Conservation (phyloP, 2,113 vertebrate species). For the Beaufortia kweichowensis region DNA sequence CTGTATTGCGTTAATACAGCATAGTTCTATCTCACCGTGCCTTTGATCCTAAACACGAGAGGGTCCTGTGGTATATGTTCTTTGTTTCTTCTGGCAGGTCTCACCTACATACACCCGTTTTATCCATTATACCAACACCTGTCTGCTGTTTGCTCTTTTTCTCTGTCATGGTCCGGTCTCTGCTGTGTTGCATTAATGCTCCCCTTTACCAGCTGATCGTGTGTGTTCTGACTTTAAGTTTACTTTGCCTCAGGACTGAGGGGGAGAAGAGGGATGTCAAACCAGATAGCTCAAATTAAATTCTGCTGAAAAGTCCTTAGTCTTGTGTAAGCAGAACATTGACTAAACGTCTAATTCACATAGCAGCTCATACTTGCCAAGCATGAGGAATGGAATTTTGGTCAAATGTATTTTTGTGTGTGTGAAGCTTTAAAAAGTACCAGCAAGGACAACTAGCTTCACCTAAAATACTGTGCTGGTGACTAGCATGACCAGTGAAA, state of each 20-base stretch:
- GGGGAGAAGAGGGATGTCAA: neutral
- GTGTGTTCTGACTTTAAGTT: conserved; percentile 27
- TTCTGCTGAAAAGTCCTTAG: neutral
- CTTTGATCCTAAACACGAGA: neutral
- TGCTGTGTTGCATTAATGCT: conserved; percentile 4
- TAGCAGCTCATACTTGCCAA: too few species aligned
- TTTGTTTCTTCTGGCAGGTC: neutral
- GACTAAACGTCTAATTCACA: too few species aligned
- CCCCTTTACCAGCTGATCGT: conserved; percentile 6
- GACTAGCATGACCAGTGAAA: too few species aligned
- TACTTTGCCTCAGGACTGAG: conserved; percentile 8
- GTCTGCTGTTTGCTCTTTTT: neutral
- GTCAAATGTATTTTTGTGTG: too few species aligned
- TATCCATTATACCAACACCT: conserved; percentile 2
- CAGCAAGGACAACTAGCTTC: too few species aligned
- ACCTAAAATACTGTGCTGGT: too few species aligned
- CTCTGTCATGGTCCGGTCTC: neutral
- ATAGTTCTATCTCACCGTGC: neutral
- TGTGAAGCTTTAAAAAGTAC: too few species aligned
- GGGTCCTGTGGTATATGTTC: neutral
- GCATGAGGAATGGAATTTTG: too few species aligned
- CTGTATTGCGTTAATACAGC: conserved; percentile 41
- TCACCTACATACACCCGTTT: neutral
- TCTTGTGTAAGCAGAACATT: too few species aligned
- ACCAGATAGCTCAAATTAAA: neutral